Percentiles rank a stretch among this genome's conserved stretches.
These are phyloP conservation scores for Paraescarpia echinospica DNA, from an alignment of 1,140 invertebrate genomes.

Conservation along the genomic window DNA sequence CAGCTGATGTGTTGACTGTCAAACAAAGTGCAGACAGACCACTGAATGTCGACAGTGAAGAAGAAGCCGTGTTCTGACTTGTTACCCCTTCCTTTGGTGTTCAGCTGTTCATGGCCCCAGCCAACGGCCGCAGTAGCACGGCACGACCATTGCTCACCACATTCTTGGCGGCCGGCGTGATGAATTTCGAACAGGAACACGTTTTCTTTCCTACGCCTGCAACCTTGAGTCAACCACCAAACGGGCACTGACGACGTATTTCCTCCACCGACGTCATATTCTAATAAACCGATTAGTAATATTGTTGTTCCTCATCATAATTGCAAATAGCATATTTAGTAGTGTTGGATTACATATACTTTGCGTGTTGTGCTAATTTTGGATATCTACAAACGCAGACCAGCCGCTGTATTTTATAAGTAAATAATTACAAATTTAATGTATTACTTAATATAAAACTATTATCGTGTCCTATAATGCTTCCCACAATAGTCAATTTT, in stretches of 20 bases:
- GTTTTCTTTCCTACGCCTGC: conserved; percentile 19
- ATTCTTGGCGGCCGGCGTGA: conserved; percentile 35
- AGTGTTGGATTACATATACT: no score
- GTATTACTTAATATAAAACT: no score
- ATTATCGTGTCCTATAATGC: no score
- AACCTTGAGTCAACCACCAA: conserved; percentile 14
- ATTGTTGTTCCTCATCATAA: no score
- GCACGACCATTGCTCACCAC: conserved; percentile 26
- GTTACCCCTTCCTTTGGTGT: conserved; percentile 17
- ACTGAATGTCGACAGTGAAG: conserved; percentile 27
- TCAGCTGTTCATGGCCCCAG: conserved; percentile 7
- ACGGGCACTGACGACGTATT: no score
- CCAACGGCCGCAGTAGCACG: conserved; percentile 5
- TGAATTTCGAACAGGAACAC: conserved; percentile 36
- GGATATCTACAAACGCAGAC: no score
- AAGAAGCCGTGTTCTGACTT: neutral
- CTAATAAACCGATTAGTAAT: no score
- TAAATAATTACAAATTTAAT: no score
- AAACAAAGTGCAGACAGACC: conserved; percentile 20
- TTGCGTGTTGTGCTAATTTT: no score
- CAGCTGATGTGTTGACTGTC: neutral
- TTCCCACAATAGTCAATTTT: neutral
- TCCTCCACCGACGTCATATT: no score
- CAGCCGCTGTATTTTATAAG: no score
- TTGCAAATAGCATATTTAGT: no score